phyloP scores from a whole-genome alignment of 2,888 invertebrate genomes.

The Meiosimyza platycephala region DNA sequence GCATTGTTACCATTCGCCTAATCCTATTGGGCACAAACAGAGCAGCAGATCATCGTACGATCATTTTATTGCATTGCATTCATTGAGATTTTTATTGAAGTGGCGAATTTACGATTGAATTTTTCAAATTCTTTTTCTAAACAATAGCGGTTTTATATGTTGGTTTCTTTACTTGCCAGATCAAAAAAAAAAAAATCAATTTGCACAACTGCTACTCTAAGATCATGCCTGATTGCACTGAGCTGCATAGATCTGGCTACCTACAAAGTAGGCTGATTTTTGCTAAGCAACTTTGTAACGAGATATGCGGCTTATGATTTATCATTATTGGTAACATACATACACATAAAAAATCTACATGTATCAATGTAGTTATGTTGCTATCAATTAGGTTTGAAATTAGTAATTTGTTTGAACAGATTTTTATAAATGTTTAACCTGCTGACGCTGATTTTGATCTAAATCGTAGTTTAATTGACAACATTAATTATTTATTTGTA shows the following conservation, averaged over 20 bases:
- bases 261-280: background rate
- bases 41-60: background rate
- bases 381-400: background rate
- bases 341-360: too few species aligned
- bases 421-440: constrained; percentile 26
- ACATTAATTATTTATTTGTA: constrained; percentile 26
- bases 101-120: background rate
- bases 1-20: background rate
- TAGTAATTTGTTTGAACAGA: background rate
- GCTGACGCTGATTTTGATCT: constrained; percentile 25
- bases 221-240: constrained; percentile 23
- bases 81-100: constrained; percentile 2
- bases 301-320: too few species aligned
- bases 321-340: too few species aligned
- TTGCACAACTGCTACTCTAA: background rate
- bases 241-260: constrained; percentile 1
- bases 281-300: too few species aligned
- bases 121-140: background rate
- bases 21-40: background rate
- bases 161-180: background rate
- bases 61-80: background rate
- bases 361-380: background rate
- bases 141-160: background rate
- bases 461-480: constrained; percentile 31
- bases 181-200: too few species aligned